phyloP scores from a whole-genome alignment of 2,888 invertebrate species.

The Podotricha telesiphe region DNA sequence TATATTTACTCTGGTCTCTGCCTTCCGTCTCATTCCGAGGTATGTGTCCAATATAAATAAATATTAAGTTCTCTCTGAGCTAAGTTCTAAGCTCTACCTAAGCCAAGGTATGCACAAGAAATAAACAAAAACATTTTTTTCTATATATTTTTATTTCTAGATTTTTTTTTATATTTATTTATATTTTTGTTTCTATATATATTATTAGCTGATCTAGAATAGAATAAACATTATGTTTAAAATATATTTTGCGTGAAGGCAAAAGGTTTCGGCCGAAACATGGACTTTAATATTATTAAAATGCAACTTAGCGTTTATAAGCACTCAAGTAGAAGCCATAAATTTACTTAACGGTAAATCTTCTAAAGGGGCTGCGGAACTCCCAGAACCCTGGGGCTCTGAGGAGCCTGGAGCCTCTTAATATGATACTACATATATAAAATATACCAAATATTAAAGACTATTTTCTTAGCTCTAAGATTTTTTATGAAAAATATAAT shows the following conservation, averaged over 20 bases:
- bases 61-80: too few relatives aligned
- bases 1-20: too few relatives aligned
- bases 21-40: too few relatives aligned
- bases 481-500: too few relatives aligned
- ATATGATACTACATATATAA: constrained; percentile 14
- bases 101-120: too few relatives aligned
- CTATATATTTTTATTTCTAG: too few relatives aligned
- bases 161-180: too few relatives aligned
- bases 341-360: constrained; percentile 4
- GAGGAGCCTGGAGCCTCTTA: not conserved
- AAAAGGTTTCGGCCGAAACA: constrained; percentile 2
- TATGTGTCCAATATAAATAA: too few relatives aligned
- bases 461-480: not conserved
- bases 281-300: constrained; percentile 11
- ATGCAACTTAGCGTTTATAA: constrained; percentile 7
- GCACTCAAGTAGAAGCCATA: constrained; percentile 1
- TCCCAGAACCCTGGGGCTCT: not conserved
- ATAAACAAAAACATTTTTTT: too few relatives aligned
- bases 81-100: too few relatives aligned
- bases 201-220: not conserved
- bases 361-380: not conserved
- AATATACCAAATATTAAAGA: not conserved
- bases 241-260: not conserved
- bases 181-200: not conserved
- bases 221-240: not conserved